These are phyloP conservation scores for Antennarius maculatus DNA, from an alignment of 2,797 vertebrate genomes.

Conservation along the genomic window DNA sequence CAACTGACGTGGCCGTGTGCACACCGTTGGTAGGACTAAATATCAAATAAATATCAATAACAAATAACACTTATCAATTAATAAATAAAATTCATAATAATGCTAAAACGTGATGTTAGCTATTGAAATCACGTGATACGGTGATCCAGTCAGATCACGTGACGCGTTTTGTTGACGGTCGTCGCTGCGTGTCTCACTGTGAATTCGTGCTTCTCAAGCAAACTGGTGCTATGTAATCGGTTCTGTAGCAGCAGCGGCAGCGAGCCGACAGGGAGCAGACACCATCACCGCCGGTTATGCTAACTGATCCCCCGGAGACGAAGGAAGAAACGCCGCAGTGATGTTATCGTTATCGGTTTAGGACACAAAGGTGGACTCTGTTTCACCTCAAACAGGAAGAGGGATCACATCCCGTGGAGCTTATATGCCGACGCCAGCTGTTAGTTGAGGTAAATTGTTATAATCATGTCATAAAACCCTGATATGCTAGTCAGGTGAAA, in stretches of 20 bases:
- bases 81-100: too few relatives aligned
- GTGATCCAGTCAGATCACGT: conserved; percentile 64
- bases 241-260: conserved; percentile 33
- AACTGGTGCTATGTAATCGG: conserved; percentile 75
- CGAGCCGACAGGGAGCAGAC: neutral
- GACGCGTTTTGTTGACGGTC: conserved; percentile 76
- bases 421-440: conserved; percentile 37
- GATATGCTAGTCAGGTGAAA: rapidly evolving
- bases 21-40: too few relatives aligned
- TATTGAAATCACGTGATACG: conserved; percentile 69
- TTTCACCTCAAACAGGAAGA: conserved; percentile 57
- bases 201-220: conserved; percentile 37
- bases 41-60: too few relatives aligned
- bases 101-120: neutral
- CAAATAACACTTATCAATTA: too few relatives aligned
- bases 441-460: conserved; percentile 65
- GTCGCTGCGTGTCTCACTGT: conserved; percentile 51
- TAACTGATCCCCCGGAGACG: conserved; percentile 8
- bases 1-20: too few relatives aligned
- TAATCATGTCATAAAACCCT: neutral
- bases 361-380: conserved; percentile 55
- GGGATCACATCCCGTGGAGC: conserved; percentile 58
- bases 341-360: conserved; percentile 36
- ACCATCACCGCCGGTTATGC: conserved; percentile 7
- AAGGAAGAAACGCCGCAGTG: conserved; percentile 29